These are phyloP conservation scores for Rhopalosiphum padi DNA, from an alignment of 1,140 invertebrate genomes.

Conservation along the genomic window DNA sequence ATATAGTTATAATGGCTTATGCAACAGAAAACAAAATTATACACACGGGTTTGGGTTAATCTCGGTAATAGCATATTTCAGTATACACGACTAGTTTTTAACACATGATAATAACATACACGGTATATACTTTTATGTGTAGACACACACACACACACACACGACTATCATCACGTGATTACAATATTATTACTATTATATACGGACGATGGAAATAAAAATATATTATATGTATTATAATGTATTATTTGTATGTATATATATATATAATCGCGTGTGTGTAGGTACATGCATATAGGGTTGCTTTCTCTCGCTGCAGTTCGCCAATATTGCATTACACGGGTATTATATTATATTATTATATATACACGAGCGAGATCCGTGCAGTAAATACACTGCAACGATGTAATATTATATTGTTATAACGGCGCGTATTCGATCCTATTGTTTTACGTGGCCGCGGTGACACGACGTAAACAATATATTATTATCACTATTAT, in stretches of 20 bases:
- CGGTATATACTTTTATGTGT: not conserved
- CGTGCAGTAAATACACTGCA: not conserved
- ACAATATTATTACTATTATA: slow-evolving; percentile 4
- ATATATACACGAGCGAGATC: not conserved
- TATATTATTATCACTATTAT: not conserved
- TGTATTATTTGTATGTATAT: no score
- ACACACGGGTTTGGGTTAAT: not conserved
- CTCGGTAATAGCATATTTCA: not conserved
- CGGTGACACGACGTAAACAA: not conserved
- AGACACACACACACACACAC: not conserved
- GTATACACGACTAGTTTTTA: slow-evolving; percentile 8
- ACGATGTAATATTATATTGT: not conserved
- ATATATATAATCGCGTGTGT: no score
- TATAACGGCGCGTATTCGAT: not conserved
- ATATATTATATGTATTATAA: not conserved
- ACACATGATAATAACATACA: not conserved
- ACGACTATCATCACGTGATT: not conserved
- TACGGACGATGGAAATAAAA: not conserved
- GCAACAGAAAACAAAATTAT: not conserved
- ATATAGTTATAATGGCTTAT: not conserved
- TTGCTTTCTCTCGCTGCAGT: not conserved
- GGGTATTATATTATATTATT: not conserved
- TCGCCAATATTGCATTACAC: not conserved
- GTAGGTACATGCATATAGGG: not conserved
- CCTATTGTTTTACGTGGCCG: not conserved